Percentiles rank a stretch among this genome's conserved stretches.
These are phyloP conservation scores for Aphelenchoides besseyi DNA, from an alignment of 1,140 invertebrate species.

Conservation along the genomic window DNA sequence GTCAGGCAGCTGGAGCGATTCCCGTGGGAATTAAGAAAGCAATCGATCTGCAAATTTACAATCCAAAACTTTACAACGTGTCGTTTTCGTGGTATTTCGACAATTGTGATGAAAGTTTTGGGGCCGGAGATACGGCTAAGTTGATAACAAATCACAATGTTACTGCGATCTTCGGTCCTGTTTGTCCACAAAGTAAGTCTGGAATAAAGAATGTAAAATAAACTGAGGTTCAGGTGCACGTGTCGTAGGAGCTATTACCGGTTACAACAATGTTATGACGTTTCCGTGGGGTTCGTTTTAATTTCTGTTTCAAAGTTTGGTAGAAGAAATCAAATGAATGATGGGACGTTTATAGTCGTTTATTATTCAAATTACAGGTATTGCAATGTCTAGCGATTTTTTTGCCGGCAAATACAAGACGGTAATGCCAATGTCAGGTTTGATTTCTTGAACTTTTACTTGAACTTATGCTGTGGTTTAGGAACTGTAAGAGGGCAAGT, in stretches of 20 bases:
- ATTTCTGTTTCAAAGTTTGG: no score
- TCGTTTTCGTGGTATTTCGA: slow-evolving; percentile 9
- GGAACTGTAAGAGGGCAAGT: neutral
- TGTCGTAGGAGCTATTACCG: neutral
- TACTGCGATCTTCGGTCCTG: neutral
- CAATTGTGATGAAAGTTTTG: neutral
- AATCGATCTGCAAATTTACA: neutral
- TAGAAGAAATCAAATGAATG: no score
- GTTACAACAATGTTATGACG: neutral
- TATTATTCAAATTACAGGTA: neutral
- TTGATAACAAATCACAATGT: neutral
- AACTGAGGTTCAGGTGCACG: neutral
- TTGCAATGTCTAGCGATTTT: neutral
- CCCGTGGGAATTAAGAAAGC: neutral
- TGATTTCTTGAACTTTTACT: no score
- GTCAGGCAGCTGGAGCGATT: neutral
- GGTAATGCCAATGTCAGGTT: neutral
- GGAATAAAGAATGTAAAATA: neutral
- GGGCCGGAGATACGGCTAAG: neutral
- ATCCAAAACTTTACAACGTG: neutral
- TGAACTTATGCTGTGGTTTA: no score
- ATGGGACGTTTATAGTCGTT: no score
- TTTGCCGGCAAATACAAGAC: neutral
- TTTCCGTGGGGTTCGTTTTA: neutral
- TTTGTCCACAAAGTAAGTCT: slow-evolving; percentile 3